Conservation (phyloP, 2,888 invertebrate species). For the Idaea biselata region DNA sequence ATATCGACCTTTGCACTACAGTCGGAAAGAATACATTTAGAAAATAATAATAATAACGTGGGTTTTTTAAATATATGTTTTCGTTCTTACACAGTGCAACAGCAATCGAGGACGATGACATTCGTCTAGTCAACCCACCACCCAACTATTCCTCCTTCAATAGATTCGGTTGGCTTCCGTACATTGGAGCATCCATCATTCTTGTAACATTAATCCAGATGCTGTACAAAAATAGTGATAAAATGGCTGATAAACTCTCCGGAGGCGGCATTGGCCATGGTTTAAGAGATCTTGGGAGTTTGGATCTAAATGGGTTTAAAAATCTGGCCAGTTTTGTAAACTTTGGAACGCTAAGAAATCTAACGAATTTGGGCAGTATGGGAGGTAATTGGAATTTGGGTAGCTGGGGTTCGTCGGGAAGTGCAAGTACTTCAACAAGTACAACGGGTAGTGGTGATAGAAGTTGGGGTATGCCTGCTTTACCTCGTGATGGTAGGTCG, state of each 20-base stretch:
- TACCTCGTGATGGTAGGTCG: not conserved
- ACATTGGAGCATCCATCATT: constrained; percentile 30
- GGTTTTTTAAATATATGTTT: not conserved
- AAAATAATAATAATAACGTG: not conserved
- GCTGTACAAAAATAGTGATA: constrained; percentile 12
- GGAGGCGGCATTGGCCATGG: not conserved
- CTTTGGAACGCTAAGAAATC: not conserved
- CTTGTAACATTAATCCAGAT: constrained; percentile 21
- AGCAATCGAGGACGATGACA: not conserved
- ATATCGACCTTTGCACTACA: not conserved
- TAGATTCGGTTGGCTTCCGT: constrained; percentile 29
- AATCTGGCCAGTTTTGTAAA: not conserved
- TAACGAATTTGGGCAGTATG: not conserved
- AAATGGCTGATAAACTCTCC: not conserved
- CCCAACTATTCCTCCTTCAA: not conserved
- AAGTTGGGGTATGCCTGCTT: not conserved
- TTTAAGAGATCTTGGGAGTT: not conserved
- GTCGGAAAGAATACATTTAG: constrained; percentile 3
- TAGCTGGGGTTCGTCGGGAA: not conserved
- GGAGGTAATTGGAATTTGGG: no score
- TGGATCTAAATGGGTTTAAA: not conserved
- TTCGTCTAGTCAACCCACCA: not conserved
- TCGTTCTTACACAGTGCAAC: constrained; percentile 2
- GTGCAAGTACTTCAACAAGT: not conserved
- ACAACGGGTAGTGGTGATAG: not conserved